A percentile compares a stretch with the other conserved stretches of the same genome.
These are phyloP conservation scores for Steinernema carpocapsae DNA, from an alignment of 2,888 invertebrate species.

Conservation along the genomic window DNA sequence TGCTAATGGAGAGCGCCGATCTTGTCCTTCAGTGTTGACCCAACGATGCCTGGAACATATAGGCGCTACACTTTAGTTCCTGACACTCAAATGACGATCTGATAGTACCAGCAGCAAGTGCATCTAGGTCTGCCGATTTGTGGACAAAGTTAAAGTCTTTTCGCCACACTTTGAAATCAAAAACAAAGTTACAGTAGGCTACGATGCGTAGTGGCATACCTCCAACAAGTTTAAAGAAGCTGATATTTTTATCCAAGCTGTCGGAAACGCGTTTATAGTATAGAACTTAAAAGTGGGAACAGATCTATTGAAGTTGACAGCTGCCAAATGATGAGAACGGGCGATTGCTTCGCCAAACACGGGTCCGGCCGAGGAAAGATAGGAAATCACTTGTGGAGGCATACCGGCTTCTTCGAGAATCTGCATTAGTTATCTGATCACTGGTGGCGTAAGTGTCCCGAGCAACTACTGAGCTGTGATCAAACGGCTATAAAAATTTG, in stretches of 20 bases:
- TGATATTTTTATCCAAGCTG: conserved; percentile 82
- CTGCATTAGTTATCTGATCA: conserved; percentile 83
- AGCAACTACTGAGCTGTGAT: conserved; percentile 85
- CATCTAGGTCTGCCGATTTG: conserved; percentile 82
- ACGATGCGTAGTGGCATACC: conserved; percentile 70
- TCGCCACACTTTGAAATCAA: too few species aligned
- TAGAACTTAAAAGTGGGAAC: conserved; percentile 75
- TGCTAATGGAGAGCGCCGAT: conserved; percentile 77
- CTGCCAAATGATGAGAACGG: conserved; percentile 82
- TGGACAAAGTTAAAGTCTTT: conserved; percentile 98
- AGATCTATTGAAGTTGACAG: conserved; percentile 97
- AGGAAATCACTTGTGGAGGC: conserved; percentile 96
- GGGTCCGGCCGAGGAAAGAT: conserved; percentile 92
- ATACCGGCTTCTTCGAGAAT: conserved; percentile 89
- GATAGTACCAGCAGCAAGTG: conserved; percentile 81
- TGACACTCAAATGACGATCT: conserved; percentile 89
- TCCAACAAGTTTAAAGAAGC: conserved; percentile 87
- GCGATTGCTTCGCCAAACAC: conserved; percentile 91
- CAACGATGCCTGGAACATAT: conserved; percentile 89
- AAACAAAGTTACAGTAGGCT: conserved; percentile 69
- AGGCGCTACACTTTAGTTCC: conserved; percentile 98
- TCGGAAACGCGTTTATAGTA: conserved; percentile 90
- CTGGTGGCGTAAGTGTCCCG: conserved; percentile 88
- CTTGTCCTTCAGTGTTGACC: conserved; percentile 77
- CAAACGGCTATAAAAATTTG: conserved; percentile 73